A percentile compares a stretch with the other conserved stretches of the same genome.
These are phyloP conservation scores for Caenorhabditis drosophilae DNA, from an alignment of 2,888 invertebrate species.

Conservation along the genomic window DNA sequence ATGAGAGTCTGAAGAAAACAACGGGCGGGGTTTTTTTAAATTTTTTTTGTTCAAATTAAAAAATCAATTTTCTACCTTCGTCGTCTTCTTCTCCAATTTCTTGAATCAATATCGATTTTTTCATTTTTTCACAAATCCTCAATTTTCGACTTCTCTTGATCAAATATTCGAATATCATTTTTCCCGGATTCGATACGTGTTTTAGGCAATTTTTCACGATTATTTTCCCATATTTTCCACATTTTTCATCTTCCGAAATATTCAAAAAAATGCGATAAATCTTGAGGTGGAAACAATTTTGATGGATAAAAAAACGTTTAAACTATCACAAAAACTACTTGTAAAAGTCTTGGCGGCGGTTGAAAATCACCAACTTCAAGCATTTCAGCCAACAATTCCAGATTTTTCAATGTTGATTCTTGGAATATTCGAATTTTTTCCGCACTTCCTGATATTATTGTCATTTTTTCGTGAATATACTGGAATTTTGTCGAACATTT, in stretches of 20 bases:
- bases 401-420: not conserved
- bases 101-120: conserved; percentile 6
- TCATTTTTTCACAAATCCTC: conserved; percentile 1
- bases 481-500: no score
- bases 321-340: no score
- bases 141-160: conserved; percentile 9
- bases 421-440: not conserved
- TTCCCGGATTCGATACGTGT: conserved; percentile 9
- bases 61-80: not conserved
- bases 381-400: conserved; percentile 3
- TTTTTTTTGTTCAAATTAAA: not conserved
- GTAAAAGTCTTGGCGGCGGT: no score
- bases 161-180: conserved; percentile 12
- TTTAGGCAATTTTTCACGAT: conserved; percentile 18
- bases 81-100: conserved; percentile 20
- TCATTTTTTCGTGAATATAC: not conserved
- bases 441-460: not conserved
- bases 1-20: not conserved
- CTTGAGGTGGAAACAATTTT: no score
- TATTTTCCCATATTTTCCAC: conserved; percentile 17
- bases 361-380: not conserved
- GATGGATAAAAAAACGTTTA: no score
- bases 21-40: no score
- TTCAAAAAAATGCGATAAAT: no score
- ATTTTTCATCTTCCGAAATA: not conserved